Evolutionary conservation across 2,113 vertebrate species (phyloP), one percentile per base, ranked within the genome.

Genomic region (Microtus ochrogaster): DNA sequence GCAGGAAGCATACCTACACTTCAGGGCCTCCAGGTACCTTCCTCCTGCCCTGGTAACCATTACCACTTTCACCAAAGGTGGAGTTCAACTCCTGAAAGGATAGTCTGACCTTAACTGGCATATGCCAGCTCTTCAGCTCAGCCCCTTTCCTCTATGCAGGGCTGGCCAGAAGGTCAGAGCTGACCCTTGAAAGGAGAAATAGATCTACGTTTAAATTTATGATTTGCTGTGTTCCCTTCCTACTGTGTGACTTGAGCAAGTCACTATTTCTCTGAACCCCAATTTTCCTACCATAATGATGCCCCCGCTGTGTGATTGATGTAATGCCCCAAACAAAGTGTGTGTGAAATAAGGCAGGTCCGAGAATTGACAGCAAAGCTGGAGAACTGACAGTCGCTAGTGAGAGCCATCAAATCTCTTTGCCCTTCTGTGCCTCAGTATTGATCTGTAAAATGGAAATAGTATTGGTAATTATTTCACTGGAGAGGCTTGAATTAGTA

Each of bases 391-490:
- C 10, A 19, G 2, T 65, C 30, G 68, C 84, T 22, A 70, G 36
- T 52, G 30, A 58, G 21, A 36, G 0, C 76, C 14, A 72, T 12
- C 13, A 90, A 41, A 19, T 65, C 52, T 90, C 36, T 83, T 16
- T 66, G 68, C 61, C 41, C 89, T 41, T 86, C 28, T 52, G 72
- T 3, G 5, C 61, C 49, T 84, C 21, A 2, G 28, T 84, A 76
- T 94, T 68, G 14, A 82, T 39, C 66, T 68, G 12, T 39, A 77
- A 89, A 96, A 74, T 89, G n/a, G 36, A 85, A 78, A 66, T 22
- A 72, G 58, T 87, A 73, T 17, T 21, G 30, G 5, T 72, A 55
- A 87, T 28, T 73, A 41, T 79, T 36, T 82, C 39, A 47, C 47
- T n/a, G 63, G 39, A 44, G 24, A 63, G 47, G 10, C 36, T 61